Evolutionary conservation across 2,888 invertebrate species (phyloP), one percentile per base, ranked within the genome.

Genomic region (Branchipolynoe longqiensis): DNA sequence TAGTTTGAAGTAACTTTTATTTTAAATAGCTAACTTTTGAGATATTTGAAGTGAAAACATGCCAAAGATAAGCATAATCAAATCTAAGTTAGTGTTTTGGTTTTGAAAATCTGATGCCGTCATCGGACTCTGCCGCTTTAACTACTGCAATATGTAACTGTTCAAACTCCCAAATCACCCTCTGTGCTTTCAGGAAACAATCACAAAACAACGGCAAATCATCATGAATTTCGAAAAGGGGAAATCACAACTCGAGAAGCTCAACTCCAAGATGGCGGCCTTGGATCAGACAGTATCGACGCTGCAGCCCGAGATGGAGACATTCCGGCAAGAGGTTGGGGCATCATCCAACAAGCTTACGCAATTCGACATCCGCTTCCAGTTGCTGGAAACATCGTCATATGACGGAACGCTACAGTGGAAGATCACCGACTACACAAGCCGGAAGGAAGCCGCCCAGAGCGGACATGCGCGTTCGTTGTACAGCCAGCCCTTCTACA

Each of bases 401-500:
- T 92, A 90, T 81, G 89, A 92, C 87, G 93, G 93, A 0, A 87
- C 88, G 1, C 87, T 92, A 25, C 87, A 93, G 36, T 93, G 92
- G 93, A 93, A 92, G 85, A 91, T 93, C 62, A 83, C 88, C 25
- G 91, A 92, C 84, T 92, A 92, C 85, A 83, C 86, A 0, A 85
- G 90, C 4, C 85, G 91, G 18, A 92, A 91, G 78, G 87, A 89
- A 6, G 91, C 92, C 59, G 92, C 92, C 0, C 87, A 89, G 0
- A 87, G 85, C 38, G 92, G 92, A 0, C 87, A 89, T 31, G 91
- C 90, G 0, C 86, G 91, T 38, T 92, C 92, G 0, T 85, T 92
- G 36, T 93, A 92, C 88, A 92, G 92, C 64, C 92, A 92, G 87
- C 92, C 93, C 0, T 93, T 93, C 88, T 92, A 92, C 87, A 91